phyloP scores from a whole-genome alignment of 2,888 invertebrate species.

The Flexamia atlantica region DNA sequence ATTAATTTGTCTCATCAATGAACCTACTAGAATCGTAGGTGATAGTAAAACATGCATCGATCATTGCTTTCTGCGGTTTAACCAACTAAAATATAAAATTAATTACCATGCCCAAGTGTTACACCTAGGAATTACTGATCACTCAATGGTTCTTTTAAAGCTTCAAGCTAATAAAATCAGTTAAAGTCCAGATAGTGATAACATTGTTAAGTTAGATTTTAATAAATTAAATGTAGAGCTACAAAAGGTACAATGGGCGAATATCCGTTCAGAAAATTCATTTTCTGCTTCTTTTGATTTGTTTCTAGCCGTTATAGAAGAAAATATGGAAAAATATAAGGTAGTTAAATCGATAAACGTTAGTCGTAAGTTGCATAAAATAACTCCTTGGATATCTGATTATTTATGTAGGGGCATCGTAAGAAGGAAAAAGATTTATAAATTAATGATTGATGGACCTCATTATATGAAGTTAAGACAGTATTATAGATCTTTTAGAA shows the following conservation, averaged over 20 bases:
- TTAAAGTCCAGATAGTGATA: background rate
- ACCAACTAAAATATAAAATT: constrained; percentile 16
- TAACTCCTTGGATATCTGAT: no score
- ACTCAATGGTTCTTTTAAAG: constrained; percentile 4
- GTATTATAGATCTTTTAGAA: no score
- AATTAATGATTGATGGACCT: no score
- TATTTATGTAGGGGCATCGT: no score
- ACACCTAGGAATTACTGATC: constrained; percentile 44
- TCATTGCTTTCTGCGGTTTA: constrained; percentile 7
- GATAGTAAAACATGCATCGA: constrained; percentile 9
- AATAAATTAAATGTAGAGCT: background rate
- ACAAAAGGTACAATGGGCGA: background rate
- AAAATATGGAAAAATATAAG: no score
- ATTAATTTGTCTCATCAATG: constrained; percentile 11
- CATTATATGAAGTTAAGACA: no score
- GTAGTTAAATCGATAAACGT: no score
- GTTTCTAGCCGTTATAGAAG: background rate
- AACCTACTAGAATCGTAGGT: constrained; percentile 34
- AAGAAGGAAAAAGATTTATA: no score
- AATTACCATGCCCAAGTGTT: constrained; percentile 6
- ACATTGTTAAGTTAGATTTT: background rate
- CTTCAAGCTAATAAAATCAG: background rate
- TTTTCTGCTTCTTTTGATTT: constrained; percentile 7
- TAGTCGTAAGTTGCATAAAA: no score
- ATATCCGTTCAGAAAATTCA: background rate